A percentile compares a stretch with the other conserved stretches of the same genome.
These are phyloP conservation scores for Acutogordius australiensis DNA, from an alignment of 2,888 invertebrate genomes.

Conservation along the genomic window DNA sequence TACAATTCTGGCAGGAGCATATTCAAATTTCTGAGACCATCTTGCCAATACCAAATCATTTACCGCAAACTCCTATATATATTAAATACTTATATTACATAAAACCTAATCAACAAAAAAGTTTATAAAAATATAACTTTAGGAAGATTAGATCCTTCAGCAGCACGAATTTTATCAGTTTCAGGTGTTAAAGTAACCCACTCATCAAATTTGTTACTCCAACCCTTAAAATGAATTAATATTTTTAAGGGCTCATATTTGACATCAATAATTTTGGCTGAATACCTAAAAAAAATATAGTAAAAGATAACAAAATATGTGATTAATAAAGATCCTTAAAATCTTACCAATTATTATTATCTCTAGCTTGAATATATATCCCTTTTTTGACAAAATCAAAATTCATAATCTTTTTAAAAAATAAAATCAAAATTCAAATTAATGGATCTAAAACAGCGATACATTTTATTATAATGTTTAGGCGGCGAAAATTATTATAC, in stretches of 20 bases:
- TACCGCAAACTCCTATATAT: not conserved
- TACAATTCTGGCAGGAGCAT: not conserved
- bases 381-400: not conserved
- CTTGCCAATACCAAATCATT: not conserved
- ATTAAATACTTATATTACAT: no score
- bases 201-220: constrained; percentile 8
- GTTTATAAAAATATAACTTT: no score
- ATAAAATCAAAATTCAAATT: no score
- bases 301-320: not conserved
- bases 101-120: no score
- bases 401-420: no score
- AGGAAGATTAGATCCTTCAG: no score
- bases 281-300: constrained; percentile 1
- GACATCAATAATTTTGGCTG: not conserved
- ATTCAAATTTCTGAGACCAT: constrained; percentile 1
- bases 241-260: not conserved
- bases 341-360: not conserved
- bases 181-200: not conserved
- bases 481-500: no score
- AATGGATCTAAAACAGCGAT: no score
- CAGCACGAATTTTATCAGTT: no score
- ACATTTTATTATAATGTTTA: no score
- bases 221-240: constrained; percentile 4
- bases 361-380: not conserved
- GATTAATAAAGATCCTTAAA: not conserved